A percentile compares a stretch with the other conserved stretches of the same genome.
phyloP scores from a whole-genome alignment of 2,113 vertebrate genomes.

The Microcebus murinus region DNA sequence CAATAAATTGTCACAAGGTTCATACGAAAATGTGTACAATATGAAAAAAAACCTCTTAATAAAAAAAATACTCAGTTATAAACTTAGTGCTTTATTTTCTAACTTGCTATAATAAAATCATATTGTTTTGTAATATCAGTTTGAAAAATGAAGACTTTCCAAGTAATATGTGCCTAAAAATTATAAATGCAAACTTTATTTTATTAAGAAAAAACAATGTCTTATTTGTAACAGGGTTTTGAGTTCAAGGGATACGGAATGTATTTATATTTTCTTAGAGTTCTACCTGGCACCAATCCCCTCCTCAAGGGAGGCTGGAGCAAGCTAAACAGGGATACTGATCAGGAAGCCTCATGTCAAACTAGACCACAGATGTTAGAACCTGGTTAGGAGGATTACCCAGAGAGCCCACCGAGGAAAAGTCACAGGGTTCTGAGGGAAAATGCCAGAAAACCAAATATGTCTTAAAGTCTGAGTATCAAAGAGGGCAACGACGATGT shows the following conservation, averaged over 20 bases:
- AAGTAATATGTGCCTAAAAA: background rate
- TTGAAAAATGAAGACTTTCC: background rate
- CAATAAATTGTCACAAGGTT: background rate
- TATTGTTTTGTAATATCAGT: background rate
- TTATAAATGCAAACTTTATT: background rate
- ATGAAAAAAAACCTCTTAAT: background rate
- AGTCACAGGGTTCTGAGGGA: background rate
- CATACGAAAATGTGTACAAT: background rate
- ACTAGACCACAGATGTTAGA: background rate
- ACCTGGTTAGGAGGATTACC: background rate
- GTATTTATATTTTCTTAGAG: background rate
- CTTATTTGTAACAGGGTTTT: background rate
- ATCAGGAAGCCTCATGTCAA: background rate
- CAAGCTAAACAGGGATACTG: background rate
- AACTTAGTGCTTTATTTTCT: background rate
- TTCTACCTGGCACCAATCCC: background rate
- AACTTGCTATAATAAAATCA: slow-evolving; percentile 8
- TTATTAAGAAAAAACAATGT: background rate
- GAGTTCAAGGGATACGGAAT: background rate
- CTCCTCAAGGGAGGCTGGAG: background rate
- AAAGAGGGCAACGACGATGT: background rate
- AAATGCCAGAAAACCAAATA: background rate
- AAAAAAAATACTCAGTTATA: background rate
- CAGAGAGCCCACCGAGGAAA: background rate
- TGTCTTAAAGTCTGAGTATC: background rate